These are phyloP conservation scores for Erpornis zantholeuca DNA, from an alignment of 2,113 vertebrate genomes.

Conservation along the genomic window DNA sequence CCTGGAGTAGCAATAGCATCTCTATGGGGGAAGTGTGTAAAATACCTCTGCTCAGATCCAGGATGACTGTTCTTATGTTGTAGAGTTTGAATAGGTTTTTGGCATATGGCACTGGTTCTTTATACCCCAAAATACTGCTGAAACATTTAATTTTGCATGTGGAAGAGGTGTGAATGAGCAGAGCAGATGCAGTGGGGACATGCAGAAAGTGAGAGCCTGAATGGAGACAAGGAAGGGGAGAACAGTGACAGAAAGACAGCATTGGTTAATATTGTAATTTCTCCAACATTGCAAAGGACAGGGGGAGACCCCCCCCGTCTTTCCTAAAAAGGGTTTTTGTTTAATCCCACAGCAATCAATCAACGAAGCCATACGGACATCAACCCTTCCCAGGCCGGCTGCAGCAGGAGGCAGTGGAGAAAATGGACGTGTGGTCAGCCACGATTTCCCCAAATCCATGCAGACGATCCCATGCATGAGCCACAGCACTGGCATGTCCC, in stretches of 20 bases:
- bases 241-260: not conserved
- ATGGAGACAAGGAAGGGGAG: not conserved
- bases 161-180: not conserved
- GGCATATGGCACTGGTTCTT: not conserved
- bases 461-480: slow-evolving; percentile 98
- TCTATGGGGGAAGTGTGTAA: slow-evolving; percentile 32
- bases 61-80: slow-evolving; percentile 31
- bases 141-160: not conserved
- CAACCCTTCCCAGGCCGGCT: slow-evolving; percentile 89
- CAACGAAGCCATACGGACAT: slow-evolving; percentile 95
- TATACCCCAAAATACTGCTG: slow-evolving; percentile 2
- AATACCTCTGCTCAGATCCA: slow-evolving; percentile 42
- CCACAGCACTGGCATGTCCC: slow-evolving; percentile 94
- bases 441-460: slow-evolving; percentile 97
- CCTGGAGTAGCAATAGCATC: slow-evolving; percentile 14
- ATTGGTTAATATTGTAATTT: slow-evolving; percentile 2
- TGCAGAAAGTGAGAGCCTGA: not conserved
- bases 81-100: not conserved
- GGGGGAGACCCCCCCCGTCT: slow-evolving; percentile 77
- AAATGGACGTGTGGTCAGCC: slow-evolving; percentile 95
- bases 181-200: not conserved
- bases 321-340: slow-evolving; percentile 86
- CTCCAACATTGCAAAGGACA: slow-evolving; percentile 67
- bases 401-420: slow-evolving; percentile 90
- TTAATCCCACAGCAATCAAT: slow-evolving; percentile 93